Evolutionary conservation across 64 coral and sea anemone genomes (phyloP).

Genomic region (Porites lutea): DNA sequence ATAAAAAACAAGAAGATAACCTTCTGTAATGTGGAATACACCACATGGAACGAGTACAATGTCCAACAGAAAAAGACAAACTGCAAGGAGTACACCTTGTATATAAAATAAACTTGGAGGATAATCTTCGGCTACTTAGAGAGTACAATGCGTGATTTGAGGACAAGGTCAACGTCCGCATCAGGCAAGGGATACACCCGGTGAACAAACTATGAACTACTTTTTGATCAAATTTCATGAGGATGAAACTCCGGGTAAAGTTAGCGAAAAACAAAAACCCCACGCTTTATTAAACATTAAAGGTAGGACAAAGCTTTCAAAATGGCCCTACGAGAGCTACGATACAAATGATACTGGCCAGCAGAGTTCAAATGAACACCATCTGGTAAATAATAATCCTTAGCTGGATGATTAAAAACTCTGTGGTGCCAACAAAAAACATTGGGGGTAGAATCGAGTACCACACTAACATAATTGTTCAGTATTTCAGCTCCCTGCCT

Average conservation of each 20-base stretch:
- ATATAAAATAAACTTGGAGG: too few species aligned
- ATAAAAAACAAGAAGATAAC: constrained; percentile 4
- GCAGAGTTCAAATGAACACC: neutral
- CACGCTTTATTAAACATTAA: neutral
- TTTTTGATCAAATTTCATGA: neutral
- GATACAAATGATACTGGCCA: constrained; percentile 27
- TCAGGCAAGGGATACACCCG: too few species aligned
- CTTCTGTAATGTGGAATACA: constrained; percentile 2
- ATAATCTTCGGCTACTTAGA: too few species aligned
- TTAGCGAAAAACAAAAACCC: neutral
- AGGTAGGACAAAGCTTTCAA: neutral
- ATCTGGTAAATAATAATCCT: neutral
- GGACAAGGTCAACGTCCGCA: too few species aligned
- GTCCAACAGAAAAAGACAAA: neutral
- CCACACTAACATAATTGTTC: too few species aligned
- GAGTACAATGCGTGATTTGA: too few species aligned
- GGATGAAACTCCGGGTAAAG: neutral
- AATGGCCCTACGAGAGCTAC: neutral
- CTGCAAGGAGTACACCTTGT: neutral
- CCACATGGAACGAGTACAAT: neutral
- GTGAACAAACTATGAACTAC: neutral
- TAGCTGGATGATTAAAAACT: neutral
- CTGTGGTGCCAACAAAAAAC: neutral
- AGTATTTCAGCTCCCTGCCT: too few species aligned
- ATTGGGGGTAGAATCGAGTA: neutral